Percentiles rank a stretch among this genome's conserved stretches.
These are phyloP conservation scores for Litoditis marina DNA, from an alignment of 2,888 invertebrate genomes.

Conservation along the genomic window DNA sequence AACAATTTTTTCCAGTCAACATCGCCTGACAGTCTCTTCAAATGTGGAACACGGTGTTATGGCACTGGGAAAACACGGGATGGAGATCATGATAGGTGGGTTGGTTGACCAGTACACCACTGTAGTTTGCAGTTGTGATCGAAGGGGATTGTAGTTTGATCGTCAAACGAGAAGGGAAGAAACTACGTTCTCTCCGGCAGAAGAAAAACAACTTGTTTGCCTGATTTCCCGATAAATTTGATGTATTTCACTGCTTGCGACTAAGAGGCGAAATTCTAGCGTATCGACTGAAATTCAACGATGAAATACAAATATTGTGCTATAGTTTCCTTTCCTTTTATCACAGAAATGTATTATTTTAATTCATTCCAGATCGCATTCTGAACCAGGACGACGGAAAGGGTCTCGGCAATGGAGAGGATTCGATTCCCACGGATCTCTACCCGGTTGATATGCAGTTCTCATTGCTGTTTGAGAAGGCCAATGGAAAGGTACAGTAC, in stretches of 20 bases:
- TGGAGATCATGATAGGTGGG: constrained; percentile 29
- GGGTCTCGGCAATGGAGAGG: constrained; percentile 33
- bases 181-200: no score
- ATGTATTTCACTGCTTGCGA: no score
- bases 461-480: constrained; percentile 32
- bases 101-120: no score
- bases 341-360: not conserved
- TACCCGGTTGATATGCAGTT: constrained; percentile 41
- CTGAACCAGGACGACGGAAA: constrained; percentile 49
- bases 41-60: constrained; percentile 31
- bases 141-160: no score
- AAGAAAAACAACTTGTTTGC: no score
- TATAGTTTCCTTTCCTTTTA: not conserved
- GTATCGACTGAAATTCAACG: no score
- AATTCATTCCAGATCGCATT: constrained; percentile 42
- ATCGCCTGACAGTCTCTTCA: constrained; percentile 17
- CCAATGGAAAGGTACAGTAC: no score
- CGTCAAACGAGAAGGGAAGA: no score
- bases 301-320: not conserved
- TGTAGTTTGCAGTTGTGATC: no score
- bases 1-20: no score
- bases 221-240: no score
- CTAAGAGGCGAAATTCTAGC: no score
- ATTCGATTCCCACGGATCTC: constrained; percentile 40
- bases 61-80: constrained; percentile 5